Percentiles rank a stretch among this genome's conserved stretches.
Evolutionary conservation across 2,888 invertebrate genomes (phyloP).

Genomic region (Philopedon plagiatum): DNA sequence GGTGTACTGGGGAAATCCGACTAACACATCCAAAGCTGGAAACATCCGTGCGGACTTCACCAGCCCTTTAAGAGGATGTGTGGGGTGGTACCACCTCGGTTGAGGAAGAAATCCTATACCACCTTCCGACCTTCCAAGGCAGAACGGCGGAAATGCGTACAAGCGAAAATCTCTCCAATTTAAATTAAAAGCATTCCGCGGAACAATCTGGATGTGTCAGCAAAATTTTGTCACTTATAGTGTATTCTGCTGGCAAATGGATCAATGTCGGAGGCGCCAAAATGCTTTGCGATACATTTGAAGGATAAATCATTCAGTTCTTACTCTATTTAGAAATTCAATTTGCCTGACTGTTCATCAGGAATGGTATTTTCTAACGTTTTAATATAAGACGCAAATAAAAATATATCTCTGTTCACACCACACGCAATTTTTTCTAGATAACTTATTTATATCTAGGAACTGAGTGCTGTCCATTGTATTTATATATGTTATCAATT

Average conservation of each 20-base stretch:
- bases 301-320: background rate
- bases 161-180: constrained; percentile 12
- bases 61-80: no score
- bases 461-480: constrained; percentile 33
- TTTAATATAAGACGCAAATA: constrained; percentile 29
- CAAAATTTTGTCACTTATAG: constrained; percentile 18
- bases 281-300: background rate
- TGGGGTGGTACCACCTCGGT: no score
- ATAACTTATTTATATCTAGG: background rate
- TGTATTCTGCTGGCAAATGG: constrained; percentile 14
- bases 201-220: constrained; percentile 18
- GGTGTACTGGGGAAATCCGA: no score
- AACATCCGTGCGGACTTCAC: no score
- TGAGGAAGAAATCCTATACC: no score
- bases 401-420: constrained; percentile 19
- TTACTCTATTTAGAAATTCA: constrained; percentile 1
- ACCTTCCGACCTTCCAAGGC: no score
- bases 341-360: background rate
- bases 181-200: background rate
- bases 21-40: no score
- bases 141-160: constrained; percentile 50
- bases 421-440: constrained; percentile 19
- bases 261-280: constrained; percentile 7
- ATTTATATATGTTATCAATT: constrained; percentile 26
- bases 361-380: background rate